phyloP scores from a whole-genome alignment of 2,113 vertebrate genomes.

The Menura novaehollandiae region DNA sequence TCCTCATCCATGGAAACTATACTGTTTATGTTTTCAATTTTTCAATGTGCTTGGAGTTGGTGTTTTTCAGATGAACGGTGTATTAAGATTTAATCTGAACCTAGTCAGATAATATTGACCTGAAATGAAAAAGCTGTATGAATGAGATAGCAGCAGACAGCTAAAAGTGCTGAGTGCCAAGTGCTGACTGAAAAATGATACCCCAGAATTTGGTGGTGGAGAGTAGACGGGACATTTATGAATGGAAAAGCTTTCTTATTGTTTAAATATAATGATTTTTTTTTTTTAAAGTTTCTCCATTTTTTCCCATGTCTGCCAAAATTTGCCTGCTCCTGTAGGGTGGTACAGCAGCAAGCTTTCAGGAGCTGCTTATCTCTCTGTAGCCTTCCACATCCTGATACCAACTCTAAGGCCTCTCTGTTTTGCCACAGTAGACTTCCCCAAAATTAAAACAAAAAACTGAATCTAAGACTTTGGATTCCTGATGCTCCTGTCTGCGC shows the following conservation, averaged over 20 bases:
- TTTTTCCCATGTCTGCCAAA: not conserved
- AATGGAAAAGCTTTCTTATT: slow-evolving; percentile 9
- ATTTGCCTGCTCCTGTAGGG: not conserved
- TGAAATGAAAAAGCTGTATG: slow-evolving; percentile 44
- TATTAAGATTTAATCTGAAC: slow-evolving; percentile 59
- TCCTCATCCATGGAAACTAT: not conserved
- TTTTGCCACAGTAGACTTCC: not conserved
- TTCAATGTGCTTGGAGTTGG: slow-evolving; percentile 18
- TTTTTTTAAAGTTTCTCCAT: not conserved
- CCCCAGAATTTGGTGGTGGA: slow-evolving; percentile 25
- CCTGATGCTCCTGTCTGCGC: not conserved
- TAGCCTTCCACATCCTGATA: not conserved
- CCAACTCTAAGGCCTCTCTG: not conserved
- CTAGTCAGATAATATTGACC: slow-evolving; percentile 55
- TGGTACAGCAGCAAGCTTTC: not conserved
- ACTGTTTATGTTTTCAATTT: slow-evolving; percentile 38
- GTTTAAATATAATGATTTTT: not conserved
- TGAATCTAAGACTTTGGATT: not conserved
- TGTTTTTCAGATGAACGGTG: slow-evolving; percentile 1
- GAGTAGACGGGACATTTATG: slow-evolving; percentile 15
- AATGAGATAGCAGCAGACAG: slow-evolving; percentile 47
- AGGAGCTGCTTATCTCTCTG: not conserved
- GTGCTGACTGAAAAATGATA: slow-evolving; percentile 48
- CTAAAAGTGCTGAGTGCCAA: slow-evolving; percentile 35
- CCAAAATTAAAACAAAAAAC: not conserved